Evolutionary conservation across 2,113 vertebrate genomes (phyloP).

Genomic region (Prinia subflava): DNA sequence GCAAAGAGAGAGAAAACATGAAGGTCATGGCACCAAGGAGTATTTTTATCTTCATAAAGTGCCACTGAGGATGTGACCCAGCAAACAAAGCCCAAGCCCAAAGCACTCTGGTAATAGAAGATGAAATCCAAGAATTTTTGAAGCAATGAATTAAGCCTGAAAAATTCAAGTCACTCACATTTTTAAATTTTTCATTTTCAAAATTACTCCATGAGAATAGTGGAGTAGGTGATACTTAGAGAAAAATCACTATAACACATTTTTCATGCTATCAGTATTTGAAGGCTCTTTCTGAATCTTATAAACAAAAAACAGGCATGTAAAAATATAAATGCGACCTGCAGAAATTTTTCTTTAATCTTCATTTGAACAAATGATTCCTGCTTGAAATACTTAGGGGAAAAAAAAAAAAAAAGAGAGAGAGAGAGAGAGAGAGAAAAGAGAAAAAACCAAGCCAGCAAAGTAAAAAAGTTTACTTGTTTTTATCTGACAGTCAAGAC

Average conservation of each 20-base stretch:
- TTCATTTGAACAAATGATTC: not conserved
- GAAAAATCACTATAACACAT: not conserved
- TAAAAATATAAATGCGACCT: not conserved
- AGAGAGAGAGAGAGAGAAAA: not conserved
- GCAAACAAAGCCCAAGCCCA: not conserved
- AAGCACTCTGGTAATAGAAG: not conserved
- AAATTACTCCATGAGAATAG: not conserved
- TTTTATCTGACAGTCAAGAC: not conserved
- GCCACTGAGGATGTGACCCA: not conserved
- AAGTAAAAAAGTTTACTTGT: not conserved
- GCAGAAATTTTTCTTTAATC: not conserved
- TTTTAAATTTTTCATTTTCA: not conserved
- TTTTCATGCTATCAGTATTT: not conserved
- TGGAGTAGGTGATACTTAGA: not conserved
- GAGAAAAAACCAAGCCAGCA: too few relatives aligned
- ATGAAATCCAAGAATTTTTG: not conserved
- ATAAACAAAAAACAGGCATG: not conserved
- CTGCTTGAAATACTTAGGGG: not conserved
- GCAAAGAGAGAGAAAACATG: not conserved
- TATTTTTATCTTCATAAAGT: conserved; percentile 50
- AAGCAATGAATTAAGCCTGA: not conserved
- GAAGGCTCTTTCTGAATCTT: not conserved
- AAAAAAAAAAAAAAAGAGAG: too few relatives aligned
- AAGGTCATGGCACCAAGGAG: not conserved
- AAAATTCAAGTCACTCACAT: not conserved